Evolutionary conservation across 2,113 vertebrate genomes (phyloP), one percentile per base, ranked within the genome.

Genomic region (Anarrhichthys ocellatus): DNA sequence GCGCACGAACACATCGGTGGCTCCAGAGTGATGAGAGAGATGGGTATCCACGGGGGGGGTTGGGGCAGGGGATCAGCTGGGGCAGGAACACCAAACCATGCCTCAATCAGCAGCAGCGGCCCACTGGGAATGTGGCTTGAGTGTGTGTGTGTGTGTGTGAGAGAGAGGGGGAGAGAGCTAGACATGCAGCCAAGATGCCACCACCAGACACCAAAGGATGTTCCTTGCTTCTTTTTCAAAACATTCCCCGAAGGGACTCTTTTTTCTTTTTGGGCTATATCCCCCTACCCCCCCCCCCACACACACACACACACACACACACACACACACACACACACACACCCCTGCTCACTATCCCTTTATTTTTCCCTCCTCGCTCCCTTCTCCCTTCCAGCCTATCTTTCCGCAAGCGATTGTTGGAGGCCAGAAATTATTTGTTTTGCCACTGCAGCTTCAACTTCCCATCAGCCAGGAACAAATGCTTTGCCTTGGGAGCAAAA

Each of bases 191-290:
- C 68, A 90, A 94, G 93, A 88, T 94, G 95, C 89, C 75, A 91
- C 75, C 88, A 87, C 70, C 62, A 68, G 65, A 91, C 86, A 27
- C 27, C 83, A 87, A 84, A 77, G 86, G 88, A 92, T 92, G 88
- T 81, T 94, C 88, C 81, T 92, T 87, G 71, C 88, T 29, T 84
- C 94, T 94, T 94, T 94, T 94, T 87, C 85, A 63, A 89, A 95
- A 95, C 92, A 92, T 48, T 78, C 5, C 89, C 94, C 73, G 32
- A 68, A 77, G 93, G 81, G 77, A 77, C 40, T 75, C 77, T 89
- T 89, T 86, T 64, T 81, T 87, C 78, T 90, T 89, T 68, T 56
- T 13, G 11, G n/a, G 68, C 80, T 79, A 73, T 58, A 70, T 74
- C 65, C 83, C 52, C 74, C 34, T 5, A 5, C 77, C 54, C 18